Evolutionary conservation across 2,888 invertebrate genomes (phyloP), one percentile per base, ranked within the genome.

Genomic region (Pedicia rivosa): DNA sequence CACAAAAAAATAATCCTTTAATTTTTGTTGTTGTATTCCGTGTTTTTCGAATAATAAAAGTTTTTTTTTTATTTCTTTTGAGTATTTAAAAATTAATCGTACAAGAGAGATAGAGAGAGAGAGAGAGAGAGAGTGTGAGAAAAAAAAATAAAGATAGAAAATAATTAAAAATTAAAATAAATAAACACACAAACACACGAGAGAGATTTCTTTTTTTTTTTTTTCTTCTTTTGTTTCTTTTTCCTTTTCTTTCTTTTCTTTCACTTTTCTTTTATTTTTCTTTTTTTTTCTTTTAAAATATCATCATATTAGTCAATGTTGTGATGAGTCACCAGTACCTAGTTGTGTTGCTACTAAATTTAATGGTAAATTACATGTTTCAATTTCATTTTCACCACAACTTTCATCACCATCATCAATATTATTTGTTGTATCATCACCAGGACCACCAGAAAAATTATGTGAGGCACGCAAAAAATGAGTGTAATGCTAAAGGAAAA

Each of bases 291-390:
- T n/a, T n/a, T n/a, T n/a, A n/a, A n/a, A n/a, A n/a, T n/a, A n/a
- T n/a, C n/a, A n/a, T n/a, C n/a, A n/a, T n/a, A n/a, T n/a, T n/a
- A 32, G 41, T 41, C 39, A 41, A 34, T 36, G 41, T 38, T 38
- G 39, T 35, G 38, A 36, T 22, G 37, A 28, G 16, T 37, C 34
- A 19, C 35, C 37, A 37, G 39, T 37, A 37, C 43, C 42, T 29
- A 46, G 38, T 41, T 46, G 46, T 33, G 43, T 49, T 37, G 51
- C 45, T 32, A 50, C 51, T 41, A 51, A 45, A 48, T 51, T 51
- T 37, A 51, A 45, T 33, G 51, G 51, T 43, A 48, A 45, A 44
- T 47, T 50, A 41, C 47, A 48, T 36, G 43, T 42, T 39, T 49
- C 49, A 30, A 42, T 40, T 37, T 49, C 50, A 37, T 46, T 46